Conservation (phyloP, 2,113 vertebrate genomes). For the Leuciscus idus region DNA sequence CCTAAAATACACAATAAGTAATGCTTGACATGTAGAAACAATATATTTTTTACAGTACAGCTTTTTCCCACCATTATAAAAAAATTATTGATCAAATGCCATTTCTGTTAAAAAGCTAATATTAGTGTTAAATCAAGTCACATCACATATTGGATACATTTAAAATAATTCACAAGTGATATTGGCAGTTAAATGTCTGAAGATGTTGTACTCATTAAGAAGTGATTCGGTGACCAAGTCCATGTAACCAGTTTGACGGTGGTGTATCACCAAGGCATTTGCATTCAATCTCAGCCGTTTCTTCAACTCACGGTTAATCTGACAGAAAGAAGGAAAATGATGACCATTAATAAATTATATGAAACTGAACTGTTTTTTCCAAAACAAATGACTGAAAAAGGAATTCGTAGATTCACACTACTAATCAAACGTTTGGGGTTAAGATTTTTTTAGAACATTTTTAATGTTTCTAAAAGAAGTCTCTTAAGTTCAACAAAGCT, state of each 20-base stretch:
- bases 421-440: background rate
- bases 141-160: background rate
- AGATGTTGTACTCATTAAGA: constrained; percentile 33
- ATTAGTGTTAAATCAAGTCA: background rate
- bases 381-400: background rate
- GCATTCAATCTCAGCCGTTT: constrained; percentile 22
- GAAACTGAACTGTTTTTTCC: background rate
- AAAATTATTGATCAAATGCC: background rate
- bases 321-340: background rate
- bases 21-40: background rate
- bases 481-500: too few species aligned
- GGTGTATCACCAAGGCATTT: constrained; percentile 34
- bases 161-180: background rate
- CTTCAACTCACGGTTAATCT: constrained; percentile 49
- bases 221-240: constrained; percentile 43
- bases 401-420: background rate
- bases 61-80: background rate
- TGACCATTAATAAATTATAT: background rate
- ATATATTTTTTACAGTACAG: background rate
- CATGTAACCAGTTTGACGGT: constrained; percentile 51
- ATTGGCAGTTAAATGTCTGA: background rate
- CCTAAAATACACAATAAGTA: constrained; percentile 19
- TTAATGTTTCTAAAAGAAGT: background rate
- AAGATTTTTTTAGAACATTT: background rate
- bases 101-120: background rate